These are phyloP conservation scores for Hydrolagus affinis DNA, from an alignment of 2,113 vertebrate genomes.

Conservation along the genomic window DNA sequence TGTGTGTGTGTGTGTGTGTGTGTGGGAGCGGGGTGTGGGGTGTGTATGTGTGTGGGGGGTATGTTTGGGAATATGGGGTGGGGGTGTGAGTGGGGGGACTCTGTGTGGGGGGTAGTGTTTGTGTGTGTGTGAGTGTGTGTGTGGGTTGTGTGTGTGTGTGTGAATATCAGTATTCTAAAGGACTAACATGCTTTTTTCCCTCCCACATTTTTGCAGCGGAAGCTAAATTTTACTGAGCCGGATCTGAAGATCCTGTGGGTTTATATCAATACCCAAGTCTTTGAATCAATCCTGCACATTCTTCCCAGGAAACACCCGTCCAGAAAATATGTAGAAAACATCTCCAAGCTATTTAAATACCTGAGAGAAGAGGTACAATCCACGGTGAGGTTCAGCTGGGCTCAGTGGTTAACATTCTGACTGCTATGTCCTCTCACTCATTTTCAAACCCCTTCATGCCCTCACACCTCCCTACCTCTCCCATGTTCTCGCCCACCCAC, in stretches of 20 bases:
- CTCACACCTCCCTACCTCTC: too few relatives aligned
- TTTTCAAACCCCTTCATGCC: too few relatives aligned
- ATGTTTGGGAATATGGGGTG: too few relatives aligned
- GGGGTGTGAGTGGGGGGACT: too few relatives aligned
- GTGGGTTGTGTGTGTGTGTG: not conserved
- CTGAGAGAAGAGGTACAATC: conserved; percentile 1
- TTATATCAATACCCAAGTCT: conserved; percentile 28
- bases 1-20: too few relatives aligned
- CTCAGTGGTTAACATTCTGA: too few relatives aligned
- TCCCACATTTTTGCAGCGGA: not conserved
- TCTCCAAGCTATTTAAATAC: not conserved
- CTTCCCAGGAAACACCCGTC: conserved; percentile 10
- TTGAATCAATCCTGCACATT: not conserved
- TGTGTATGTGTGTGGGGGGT: too few relatives aligned
- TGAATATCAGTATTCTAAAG: not conserved
- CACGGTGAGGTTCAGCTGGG: not conserved
- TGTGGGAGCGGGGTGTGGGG: too few relatives aligned
- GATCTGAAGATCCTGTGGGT: conserved; percentile 24
- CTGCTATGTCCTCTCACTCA: too few relatives aligned
- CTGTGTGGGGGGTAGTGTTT: too few relatives aligned
- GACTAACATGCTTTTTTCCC: not conserved
- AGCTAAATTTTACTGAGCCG: not conserved
- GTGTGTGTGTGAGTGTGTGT: too few relatives aligned
- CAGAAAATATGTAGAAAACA: not conserved
- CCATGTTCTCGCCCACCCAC: too few relatives aligned